A percentile compares a stretch with the other conserved stretches of the same genome.
Conservation (phyloP, 1,140 invertebrate genomes). For the Chironomus tepperi region DNA sequence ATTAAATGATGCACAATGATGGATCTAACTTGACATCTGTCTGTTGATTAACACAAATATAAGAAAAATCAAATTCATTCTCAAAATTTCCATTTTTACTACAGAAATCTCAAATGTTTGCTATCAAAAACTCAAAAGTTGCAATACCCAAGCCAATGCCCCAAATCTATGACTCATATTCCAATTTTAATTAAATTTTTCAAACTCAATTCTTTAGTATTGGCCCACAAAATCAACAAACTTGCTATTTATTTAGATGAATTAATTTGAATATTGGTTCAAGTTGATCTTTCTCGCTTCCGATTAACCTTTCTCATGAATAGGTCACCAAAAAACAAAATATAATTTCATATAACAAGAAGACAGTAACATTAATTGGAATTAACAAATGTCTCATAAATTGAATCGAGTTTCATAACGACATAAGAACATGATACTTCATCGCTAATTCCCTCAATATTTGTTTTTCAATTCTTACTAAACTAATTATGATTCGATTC, state of each 20-base stretch:
- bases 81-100: no score
- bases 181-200: neutral
- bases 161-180: neutral
- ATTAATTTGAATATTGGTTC: slow-evolving; percentile 16
- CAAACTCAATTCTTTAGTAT: neutral
- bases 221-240: neutral
- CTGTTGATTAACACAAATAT: no score
- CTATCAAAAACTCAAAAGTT: neutral
- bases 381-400: neutral
- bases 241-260: neutral
- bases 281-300: neutral
- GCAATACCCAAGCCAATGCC: neutral
- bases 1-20: no score
- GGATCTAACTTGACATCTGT: no score
- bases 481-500: slow-evolving; percentile 2
- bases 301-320: slow-evolving; percentile 1
- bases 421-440: neutral
- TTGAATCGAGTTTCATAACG: neutral
- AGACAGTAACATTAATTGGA: neutral
- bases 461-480: neutral
- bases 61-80: no score
- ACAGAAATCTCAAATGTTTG: neutral
- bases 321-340: neutral
- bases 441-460: neutral
- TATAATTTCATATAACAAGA: neutral